Evolutionary conservation across 35 echinoderm and acorn worm species (phyloP).

Genomic region (Acanthaster planci): DNA sequence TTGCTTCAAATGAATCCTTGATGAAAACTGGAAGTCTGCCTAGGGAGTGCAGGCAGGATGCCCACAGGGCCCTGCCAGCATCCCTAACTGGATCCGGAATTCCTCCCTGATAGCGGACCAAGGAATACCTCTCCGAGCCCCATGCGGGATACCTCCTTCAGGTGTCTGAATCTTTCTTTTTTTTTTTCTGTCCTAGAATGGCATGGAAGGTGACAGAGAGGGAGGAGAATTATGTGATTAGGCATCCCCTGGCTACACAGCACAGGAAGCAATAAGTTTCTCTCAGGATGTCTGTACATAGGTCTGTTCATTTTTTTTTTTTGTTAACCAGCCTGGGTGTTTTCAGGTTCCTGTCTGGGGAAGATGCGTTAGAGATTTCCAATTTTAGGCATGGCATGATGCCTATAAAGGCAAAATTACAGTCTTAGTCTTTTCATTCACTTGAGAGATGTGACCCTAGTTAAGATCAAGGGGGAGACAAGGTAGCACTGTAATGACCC

Average conservation of each 20-base stretch:
- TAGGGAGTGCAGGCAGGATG: constrained; percentile 28
- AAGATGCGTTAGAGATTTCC: no score
- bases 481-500: no score
- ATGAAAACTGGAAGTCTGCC: constrained; percentile 13
- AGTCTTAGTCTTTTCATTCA: neutral
- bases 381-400: neutral
- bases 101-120: neutral
- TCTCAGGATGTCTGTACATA: no score
- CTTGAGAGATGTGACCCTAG: neutral
- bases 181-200: neutral
- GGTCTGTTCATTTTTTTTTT: no score
- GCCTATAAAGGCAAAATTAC: neutral
- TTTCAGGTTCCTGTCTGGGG: no score
- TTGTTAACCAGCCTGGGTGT: no score
- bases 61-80: neutral
- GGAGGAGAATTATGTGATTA: no score
- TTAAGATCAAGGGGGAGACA: no score
- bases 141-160: neutral
- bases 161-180: neutral
- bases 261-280: neutral
- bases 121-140: neutral
- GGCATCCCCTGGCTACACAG: neutral
- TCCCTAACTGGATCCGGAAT: constrained; percentile 26
- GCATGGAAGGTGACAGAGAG: no score
- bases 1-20: constrained; percentile 7